Evolutionary conservation across 2,113 vertebrate genomes (phyloP).

Genomic region (Marcusenius ussheri): DNA sequence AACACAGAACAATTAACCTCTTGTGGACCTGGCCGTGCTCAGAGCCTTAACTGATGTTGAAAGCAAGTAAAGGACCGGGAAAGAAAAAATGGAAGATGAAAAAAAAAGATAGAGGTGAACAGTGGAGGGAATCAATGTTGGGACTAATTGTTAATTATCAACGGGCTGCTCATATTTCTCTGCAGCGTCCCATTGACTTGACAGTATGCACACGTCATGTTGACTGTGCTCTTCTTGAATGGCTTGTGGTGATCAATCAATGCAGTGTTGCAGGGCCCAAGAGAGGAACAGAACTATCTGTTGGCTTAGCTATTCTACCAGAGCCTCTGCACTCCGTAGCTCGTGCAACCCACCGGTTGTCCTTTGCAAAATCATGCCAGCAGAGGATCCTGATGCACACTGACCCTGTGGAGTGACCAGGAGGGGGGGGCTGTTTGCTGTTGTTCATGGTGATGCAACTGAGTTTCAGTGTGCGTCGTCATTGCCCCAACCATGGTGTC

Average conservation of each 20-base stretch:
- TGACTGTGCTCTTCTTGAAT: background rate
- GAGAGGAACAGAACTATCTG: background rate
- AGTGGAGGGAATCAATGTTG: conserved; percentile 32
- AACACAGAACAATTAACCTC: conserved; percentile 64
- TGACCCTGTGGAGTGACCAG: background rate
- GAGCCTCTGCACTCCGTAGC: too few relatives aligned
- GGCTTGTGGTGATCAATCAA: background rate
- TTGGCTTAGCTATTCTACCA: background rate
- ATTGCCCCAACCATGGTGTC: background rate
- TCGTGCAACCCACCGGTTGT: too few relatives aligned
- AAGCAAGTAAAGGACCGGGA: background rate
- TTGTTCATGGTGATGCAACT: background rate
- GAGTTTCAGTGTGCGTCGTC: background rate
- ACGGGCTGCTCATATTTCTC: background rate
- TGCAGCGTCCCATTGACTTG: background rate
- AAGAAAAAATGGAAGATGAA: background rate
- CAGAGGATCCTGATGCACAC: background rate
- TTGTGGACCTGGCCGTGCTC: conserved; percentile 34
- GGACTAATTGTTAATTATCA: conserved; percentile 28
- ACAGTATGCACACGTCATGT: background rate
- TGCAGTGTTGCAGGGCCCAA: background rate
- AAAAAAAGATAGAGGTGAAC: conserved; percentile 32
- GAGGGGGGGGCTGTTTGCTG: background rate
- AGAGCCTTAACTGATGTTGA: conserved; percentile 16
- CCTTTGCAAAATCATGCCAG: background rate